Conservation (phyloP, 1,140 invertebrate species). For the Argopecten irradians region DNA sequence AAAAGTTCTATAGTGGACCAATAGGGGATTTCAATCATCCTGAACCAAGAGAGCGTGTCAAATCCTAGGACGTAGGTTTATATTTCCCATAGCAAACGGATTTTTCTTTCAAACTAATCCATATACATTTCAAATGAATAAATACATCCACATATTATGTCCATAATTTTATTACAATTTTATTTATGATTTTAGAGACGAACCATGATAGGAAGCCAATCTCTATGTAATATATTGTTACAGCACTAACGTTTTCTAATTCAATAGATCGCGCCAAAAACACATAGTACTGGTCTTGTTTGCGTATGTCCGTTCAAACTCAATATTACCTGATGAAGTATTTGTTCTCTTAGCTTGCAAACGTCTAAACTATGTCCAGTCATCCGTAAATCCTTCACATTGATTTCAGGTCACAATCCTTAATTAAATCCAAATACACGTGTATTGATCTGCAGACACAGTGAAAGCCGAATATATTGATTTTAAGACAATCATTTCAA, state of each 20-base stretch:
- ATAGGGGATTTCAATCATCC: too few relatives aligned
- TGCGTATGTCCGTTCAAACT: background rate
- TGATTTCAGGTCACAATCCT: too few relatives aligned
- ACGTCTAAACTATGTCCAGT: background rate
- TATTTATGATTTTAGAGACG: background rate
- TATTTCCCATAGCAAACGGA: background rate
- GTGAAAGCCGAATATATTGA: too few relatives aligned
- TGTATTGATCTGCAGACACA: too few relatives aligned
- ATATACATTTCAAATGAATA: background rate
- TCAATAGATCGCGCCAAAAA: background rate
- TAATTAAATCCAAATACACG: too few relatives aligned
- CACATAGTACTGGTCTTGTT: background rate
- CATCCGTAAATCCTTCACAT: background rate
- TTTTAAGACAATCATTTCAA: too few relatives aligned
- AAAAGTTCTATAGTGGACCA: too few relatives aligned
- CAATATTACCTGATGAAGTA: background rate
- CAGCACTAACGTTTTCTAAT: background rate
- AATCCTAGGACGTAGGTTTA: too few relatives aligned
- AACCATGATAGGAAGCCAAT: background rate
- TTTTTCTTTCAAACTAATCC: background rate
- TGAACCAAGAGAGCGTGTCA: too few relatives aligned
- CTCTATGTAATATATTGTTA: background rate
- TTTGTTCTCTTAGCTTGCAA: background rate
- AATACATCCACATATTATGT: background rate
- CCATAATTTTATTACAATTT: too few relatives aligned